Percentiles rank a stretch among this genome's conserved stretches.
Evolutionary conservation across 2,113 vertebrate genomes (phyloP).

Genomic region (Chunga burmeisteri): DNA sequence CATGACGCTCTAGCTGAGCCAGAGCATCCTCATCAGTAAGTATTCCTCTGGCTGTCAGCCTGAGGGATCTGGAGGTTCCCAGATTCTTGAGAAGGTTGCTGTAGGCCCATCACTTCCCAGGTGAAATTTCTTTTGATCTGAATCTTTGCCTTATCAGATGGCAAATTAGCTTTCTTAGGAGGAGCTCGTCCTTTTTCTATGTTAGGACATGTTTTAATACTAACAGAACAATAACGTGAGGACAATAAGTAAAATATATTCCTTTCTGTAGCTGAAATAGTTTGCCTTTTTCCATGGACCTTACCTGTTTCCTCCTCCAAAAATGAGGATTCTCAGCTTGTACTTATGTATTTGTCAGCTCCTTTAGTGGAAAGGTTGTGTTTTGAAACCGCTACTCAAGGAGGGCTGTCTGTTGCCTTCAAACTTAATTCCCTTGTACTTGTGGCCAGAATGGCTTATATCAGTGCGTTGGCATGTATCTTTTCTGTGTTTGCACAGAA

Average conservation of each 20-base stretch:
- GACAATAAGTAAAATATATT: neutral
- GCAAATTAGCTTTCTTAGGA: too few species aligned
- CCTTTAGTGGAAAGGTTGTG: neutral
- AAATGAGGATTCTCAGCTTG: neutral
- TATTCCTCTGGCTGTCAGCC: neutral
- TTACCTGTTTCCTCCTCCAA: neutral
- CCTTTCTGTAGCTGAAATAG: neutral
- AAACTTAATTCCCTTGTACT: neutral
- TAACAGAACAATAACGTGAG: neutral
- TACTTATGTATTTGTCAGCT: neutral
- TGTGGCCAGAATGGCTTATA: neutral
- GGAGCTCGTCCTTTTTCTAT: accelerated
- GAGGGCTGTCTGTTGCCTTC: neutral
- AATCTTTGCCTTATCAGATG: neutral
- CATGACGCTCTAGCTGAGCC: neutral
- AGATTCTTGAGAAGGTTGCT: neutral
- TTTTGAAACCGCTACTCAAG: neutral
- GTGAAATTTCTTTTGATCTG: neutral
- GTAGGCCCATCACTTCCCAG: neutral
- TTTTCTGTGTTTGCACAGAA: neutral
- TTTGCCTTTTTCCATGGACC: neutral
- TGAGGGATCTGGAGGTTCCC: neutral
- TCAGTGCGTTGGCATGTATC: neutral
- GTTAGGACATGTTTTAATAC: neutral
- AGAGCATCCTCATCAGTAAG: neutral